Evolutionary conservation across 1,140 invertebrate species (phyloP), one percentile per base, ranked within the genome.

Genomic region (Bombus haemorrhoidalis): DNA sequence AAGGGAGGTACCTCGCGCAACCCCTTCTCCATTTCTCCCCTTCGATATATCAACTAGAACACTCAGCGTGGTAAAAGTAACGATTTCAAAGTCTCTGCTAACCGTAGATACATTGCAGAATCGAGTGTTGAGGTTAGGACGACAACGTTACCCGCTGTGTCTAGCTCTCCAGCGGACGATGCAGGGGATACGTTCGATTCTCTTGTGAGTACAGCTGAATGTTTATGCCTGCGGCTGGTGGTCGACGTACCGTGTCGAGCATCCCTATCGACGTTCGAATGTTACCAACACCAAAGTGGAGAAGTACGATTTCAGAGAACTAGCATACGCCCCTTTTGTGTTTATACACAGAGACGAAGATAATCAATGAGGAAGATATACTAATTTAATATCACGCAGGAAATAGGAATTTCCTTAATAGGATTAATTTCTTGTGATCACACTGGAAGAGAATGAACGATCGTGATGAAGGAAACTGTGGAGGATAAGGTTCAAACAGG

Each of bases 191-290:
- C 32, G 39, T 8, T 57, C 43, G 77, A 59, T 57, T 75, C 74
- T 86, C 83, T 85, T 85, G 75, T 89, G 69, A 76, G 79, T 84
- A 83, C 88, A 89, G 88, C 87, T 89, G 88, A 89, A 80, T 83
- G 74, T 75, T 78, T 74, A 85, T 87, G 84, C 68, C 84, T 69
- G 41, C 85, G 41, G 47, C 74, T 83, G 87, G 72, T 39, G 86
- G 77, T 72, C 53, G 72, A 81, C 53, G 37, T 71, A 81, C 47
- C 75, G 74, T 83, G 74, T 90, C 71, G 78, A 75, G 79, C 69
- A 83, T 57, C 74, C 78, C 83, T 41, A 12, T 28, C n/a, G 28
- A 37, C 47, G 39, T 34, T 15, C 39, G 62, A 78, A 37, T 32
- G 28, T 72, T 69, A 68, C 76, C 37, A 83, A 78, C 22, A 22